Percentiles rank a stretch among this genome's conserved stretches.
Evolutionary conservation across 2,888 invertebrate genomes (phyloP).

Genomic region (Endomychus coccineus): DNA sequence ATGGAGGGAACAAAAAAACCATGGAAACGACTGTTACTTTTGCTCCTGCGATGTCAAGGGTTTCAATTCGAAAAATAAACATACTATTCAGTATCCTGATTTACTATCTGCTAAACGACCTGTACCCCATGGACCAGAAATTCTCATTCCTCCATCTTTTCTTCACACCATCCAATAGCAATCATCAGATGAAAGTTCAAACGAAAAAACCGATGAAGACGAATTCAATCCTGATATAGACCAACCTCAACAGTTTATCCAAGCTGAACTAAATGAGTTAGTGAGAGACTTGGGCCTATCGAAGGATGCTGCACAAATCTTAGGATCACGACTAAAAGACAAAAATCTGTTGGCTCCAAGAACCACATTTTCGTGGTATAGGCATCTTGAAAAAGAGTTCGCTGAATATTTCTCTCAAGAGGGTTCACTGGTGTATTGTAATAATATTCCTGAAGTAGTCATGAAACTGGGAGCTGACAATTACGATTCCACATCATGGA

Average conservation of each 20-base stretch:
- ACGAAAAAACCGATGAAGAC: neutral
- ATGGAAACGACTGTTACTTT: neutral
- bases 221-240: no score
- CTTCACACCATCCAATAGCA: no score
- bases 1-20: neutral
- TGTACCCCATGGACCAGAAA: no score
- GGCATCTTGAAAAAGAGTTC: neutral
- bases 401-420: neutral
- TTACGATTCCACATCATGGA: neutral
- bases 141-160: no score
- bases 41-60: neutral
- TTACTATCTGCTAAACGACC: neutral
- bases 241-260: neutral
- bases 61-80: neutral
- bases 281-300: neutral
- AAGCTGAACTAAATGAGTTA: neutral
- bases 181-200: no score
- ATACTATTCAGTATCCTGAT: neutral
- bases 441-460: no score
- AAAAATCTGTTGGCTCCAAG: constrained; percentile 2
- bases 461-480: no score
- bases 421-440: no score
- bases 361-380: neutral
- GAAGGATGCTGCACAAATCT: neutral
- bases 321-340: constrained; percentile 3